phyloP scores from a whole-genome alignment of 2,113 vertebrate species.

The Crotalus viridis region DNA sequence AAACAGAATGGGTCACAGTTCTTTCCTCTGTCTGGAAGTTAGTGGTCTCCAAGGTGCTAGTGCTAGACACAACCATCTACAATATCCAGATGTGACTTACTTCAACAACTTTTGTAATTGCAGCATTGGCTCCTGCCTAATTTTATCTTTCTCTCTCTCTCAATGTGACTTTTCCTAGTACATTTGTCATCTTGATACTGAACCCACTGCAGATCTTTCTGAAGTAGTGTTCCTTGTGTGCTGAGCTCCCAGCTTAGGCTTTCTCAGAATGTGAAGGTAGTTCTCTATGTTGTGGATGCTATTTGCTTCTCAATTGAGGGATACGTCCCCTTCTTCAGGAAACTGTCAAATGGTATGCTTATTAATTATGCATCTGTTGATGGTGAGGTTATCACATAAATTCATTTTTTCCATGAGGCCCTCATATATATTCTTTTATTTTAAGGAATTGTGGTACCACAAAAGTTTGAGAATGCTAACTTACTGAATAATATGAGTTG shows the following conservation, averaged over 20 bases:
- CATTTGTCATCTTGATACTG: not conserved
- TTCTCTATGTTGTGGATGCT: not conserved
- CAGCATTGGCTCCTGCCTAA: not conserved
- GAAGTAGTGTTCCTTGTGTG: not conserved
- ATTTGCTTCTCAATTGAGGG: not conserved
- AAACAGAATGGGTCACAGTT: not conserved
- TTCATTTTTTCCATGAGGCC: not conserved
- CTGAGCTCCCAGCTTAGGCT: not conserved
- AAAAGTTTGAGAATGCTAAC: not conserved
- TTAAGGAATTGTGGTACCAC: not conserved
- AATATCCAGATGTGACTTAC: not conserved
- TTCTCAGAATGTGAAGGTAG: not conserved
- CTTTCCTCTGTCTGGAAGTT: not conserved
- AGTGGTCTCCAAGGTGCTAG: not conserved
- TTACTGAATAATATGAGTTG: not conserved
- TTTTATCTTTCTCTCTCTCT: not conserved
- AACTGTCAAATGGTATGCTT: not conserved
- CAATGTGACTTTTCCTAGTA: not conserved
- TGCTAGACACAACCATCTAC: not conserved
- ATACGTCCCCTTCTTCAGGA: not conserved
- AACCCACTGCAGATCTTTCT: not conserved
- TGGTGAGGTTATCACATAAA: not conserved
- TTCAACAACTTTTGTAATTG: not conserved
- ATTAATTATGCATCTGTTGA: not conserved
- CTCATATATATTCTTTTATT: not conserved